A percentile compares a stretch with the other conserved stretches of the same genome.
These are phyloP conservation scores for Venustaconcha ellipsiformis DNA, from an alignment of 1,140 invertebrate species.

Conservation along the genomic window DNA sequence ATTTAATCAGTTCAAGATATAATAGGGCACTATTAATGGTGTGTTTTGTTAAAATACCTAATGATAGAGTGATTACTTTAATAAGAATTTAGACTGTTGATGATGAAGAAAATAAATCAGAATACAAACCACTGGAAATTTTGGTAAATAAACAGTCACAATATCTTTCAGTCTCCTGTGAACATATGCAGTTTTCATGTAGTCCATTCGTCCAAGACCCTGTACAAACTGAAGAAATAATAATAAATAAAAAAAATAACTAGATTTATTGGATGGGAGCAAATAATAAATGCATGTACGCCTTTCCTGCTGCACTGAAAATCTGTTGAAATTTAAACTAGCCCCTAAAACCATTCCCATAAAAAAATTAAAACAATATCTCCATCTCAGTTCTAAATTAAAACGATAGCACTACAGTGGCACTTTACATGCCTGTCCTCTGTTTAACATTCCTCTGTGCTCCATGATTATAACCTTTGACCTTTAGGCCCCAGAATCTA, in stretches of 20 bases:
- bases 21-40: too few species aligned
- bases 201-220: constrained; percentile 40
- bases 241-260: neutral
- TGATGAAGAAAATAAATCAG: too few species aligned
- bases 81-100: too few species aligned
- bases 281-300: too few species aligned
- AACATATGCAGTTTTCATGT: constrained; percentile 46
- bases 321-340: neutral
- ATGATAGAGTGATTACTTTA: too few species aligned
- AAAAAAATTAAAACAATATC: neutral
- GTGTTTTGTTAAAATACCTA: too few species aligned
- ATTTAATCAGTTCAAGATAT: too few species aligned
- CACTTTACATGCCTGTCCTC: too few species aligned
- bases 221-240: constrained; percentile 33
- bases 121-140: constrained; percentile 30
- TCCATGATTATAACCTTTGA: too few species aligned
- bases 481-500: neutral
- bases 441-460: too few species aligned
- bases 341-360: neutral
- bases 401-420: too few species aligned
- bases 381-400: neutral
- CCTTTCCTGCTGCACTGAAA: neutral
- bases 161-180: constrained; percentile 52
- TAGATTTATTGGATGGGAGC: too few species aligned
- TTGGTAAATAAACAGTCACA: constrained; percentile 43